These are phyloP conservation scores for Acronicta psi DNA, from an alignment of 2,888 invertebrate species.

Conservation along the genomic window DNA sequence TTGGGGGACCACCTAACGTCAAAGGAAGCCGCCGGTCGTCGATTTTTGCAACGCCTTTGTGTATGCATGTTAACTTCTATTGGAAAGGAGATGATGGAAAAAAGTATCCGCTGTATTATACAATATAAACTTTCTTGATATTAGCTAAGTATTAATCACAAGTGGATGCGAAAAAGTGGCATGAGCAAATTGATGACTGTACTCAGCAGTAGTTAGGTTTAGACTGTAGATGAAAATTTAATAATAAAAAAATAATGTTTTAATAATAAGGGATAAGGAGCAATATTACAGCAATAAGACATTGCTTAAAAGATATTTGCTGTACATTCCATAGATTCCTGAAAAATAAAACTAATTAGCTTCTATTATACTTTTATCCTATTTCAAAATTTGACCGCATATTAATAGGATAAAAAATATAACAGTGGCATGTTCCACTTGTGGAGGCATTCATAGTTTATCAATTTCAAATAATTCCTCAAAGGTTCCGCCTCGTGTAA, in stretches of 20 bases:
- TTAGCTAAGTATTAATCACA: conserved; percentile 21
- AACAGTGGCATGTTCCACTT: conserved; percentile 87
- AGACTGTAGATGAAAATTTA: too few relatives aligned
- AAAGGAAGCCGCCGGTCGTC: conserved; percentile 82
- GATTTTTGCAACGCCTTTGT: conserved; percentile 85
- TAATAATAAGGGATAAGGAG: too few relatives aligned
- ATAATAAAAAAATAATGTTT: too few relatives aligned
- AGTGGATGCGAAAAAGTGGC: background rate
- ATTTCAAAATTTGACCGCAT: conserved; percentile 66
- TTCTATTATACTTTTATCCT: conserved; percentile 47
- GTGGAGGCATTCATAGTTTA: conserved; percentile 85
- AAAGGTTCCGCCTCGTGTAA: conserved; percentile 84
- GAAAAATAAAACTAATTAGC: conserved; percentile 25
- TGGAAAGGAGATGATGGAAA: conserved; percentile 65
- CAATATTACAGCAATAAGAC: too few relatives aligned
- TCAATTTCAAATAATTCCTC: conserved; percentile 87
- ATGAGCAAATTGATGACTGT: too few relatives aligned
- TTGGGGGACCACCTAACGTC: conserved; percentile 84
- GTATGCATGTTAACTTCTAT: conserved; percentile 75
- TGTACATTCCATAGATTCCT: too few relatives aligned
- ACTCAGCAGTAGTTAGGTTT: too few relatives aligned
- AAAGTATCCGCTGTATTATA: conserved; percentile 9
- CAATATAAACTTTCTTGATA: background rate
- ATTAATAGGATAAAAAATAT: conserved; percentile 69
- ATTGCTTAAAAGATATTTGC: too few relatives aligned